Percentiles rank a stretch among this genome's conserved stretches.
These are phyloP conservation scores for Heliconius hermathena DNA, from an alignment of 1,140 invertebrate species.

Conservation along the genomic window DNA sequence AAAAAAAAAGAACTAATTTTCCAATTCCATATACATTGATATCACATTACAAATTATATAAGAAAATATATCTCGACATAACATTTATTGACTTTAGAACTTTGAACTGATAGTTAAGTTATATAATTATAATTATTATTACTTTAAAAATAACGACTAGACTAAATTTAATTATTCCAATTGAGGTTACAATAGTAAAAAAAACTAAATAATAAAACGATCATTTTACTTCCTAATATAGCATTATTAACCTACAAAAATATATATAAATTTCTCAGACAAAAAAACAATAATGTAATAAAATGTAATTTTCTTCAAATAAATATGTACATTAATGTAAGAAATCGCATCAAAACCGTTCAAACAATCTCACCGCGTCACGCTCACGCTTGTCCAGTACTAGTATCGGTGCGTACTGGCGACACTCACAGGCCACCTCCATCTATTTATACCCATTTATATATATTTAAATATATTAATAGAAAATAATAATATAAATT, in stretches of 20 bases:
- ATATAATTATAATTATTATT: too few species aligned
- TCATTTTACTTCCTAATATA: too few species aligned
- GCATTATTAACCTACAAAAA: neutral
- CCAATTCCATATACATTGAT: neutral
- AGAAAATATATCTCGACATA: too few species aligned
- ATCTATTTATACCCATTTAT: slow-evolving; percentile 47
- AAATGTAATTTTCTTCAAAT: neutral
- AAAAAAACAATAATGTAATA: neutral
- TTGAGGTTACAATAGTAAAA: too few species aligned
- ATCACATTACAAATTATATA: neutral
- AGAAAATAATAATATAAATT: neutral
- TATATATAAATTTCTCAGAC: neutral
- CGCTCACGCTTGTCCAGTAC: slow-evolving; percentile 68
- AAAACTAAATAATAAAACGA: too few species aligned
- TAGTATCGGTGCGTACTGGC: slow-evolving; percentile 68
- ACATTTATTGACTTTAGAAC: too few species aligned
- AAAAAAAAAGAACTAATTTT: neutral
- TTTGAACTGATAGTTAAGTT: too few species aligned
- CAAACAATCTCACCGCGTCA: slow-evolving; percentile 61
- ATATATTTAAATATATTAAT: neutral
- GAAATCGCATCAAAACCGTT: slow-evolving; percentile 18
- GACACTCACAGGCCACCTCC: slow-evolving; percentile 74
- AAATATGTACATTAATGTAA: neutral
- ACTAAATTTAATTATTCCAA: too few species aligned
- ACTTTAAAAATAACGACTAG: too few species aligned